A percentile compares a stretch with the other conserved stretches of the same genome.
phyloP scores from a whole-genome alignment of 1,140 invertebrate species.

The Neodiprion virginianus region DNA sequence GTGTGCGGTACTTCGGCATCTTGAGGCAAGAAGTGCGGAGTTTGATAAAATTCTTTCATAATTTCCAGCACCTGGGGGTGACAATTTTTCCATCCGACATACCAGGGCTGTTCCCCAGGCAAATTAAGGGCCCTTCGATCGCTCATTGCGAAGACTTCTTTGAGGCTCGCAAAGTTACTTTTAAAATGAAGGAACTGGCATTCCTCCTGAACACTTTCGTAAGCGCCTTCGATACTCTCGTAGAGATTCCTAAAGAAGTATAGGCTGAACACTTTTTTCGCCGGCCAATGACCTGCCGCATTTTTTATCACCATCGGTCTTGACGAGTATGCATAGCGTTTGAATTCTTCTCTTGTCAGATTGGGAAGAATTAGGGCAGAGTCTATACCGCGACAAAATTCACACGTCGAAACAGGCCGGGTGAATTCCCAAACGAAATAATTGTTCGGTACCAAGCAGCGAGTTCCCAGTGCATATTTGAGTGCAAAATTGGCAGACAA shows the following conservation, averaged over 20 bases:
- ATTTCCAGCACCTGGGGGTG: constrained; percentile 77
- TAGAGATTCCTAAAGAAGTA: constrained; percentile 82
- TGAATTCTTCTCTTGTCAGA: constrained; percentile 72
- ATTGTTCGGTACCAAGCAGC: constrained; percentile 83
- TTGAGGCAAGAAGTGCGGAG: constrained; percentile 87
- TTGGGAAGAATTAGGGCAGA: constrained; percentile 72
- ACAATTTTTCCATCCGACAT: constrained; percentile 93
- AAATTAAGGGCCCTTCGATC: constrained; percentile 68
- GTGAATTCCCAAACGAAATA: constrained; percentile 86
- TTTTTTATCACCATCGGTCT: constrained; percentile 82
- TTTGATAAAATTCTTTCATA: constrained; percentile 79
- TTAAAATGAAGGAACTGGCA: constrained; percentile 93
- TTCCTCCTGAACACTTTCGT: constrained; percentile 73
- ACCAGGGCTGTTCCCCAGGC: constrained; percentile 78
- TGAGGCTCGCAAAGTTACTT: constrained; percentile 79
- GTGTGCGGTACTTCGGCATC: constrained; percentile 88
- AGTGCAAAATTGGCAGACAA: background rate
- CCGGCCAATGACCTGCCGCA: constrained; percentile 80
- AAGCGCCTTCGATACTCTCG: constrained; percentile 67
- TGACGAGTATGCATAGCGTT: constrained; percentile 77
- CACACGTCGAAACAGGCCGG: constrained; percentile 81
- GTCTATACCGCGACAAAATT: constrained; percentile 71
- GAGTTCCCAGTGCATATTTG: constrained; percentile 52
- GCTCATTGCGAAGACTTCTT: constrained; percentile 82
- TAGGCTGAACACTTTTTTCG: constrained; percentile 73